phyloP scores from a whole-genome alignment of 2,113 vertebrate genomes.

The Entosphenus tridentatus region DNA sequence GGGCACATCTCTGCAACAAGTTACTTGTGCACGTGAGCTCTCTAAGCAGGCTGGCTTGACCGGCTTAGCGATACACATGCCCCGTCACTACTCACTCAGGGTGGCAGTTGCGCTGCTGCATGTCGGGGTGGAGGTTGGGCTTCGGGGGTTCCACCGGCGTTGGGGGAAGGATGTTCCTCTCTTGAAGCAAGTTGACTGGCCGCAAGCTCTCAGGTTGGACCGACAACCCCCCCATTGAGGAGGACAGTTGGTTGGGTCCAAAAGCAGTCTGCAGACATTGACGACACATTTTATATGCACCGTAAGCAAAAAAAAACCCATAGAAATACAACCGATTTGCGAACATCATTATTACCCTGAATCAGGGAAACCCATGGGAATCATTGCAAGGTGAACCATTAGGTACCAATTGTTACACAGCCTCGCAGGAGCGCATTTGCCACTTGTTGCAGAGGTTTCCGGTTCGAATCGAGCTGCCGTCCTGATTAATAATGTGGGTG shows the following conservation, averaged over 20 bases:
- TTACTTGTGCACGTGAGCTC: neutral
- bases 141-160: constrained; percentile 35
- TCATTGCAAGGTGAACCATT: too few species aligned
- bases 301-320: too few species aligned
- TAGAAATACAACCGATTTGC: too few species aligned
- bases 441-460: too few species aligned
- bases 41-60: neutral
- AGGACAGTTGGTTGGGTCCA: constrained; percentile 40
- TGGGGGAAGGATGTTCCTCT: constrained; percentile 61
- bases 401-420: too few species aligned
- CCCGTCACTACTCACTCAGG: constrained; percentile 46
- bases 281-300: too few species aligned
- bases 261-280: constrained; percentile 22
- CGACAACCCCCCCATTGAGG: constrained; percentile 43
- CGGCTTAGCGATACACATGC: neutral
- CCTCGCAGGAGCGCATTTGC: too few species aligned
- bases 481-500: too few species aligned
- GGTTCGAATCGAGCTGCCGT: too few species aligned
- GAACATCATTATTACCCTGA: too few species aligned
- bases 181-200: constrained; percentile 75
- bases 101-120: constrained; percentile 73
- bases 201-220: constrained; percentile 59
- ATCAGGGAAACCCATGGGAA: too few species aligned
- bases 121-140: constrained; percentile 66
- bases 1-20: neutral